These are phyloP conservation scores for Neomonachus schauinslandi DNA, from an alignment of 2,113 vertebrate genomes.

Conservation along the genomic window DNA sequence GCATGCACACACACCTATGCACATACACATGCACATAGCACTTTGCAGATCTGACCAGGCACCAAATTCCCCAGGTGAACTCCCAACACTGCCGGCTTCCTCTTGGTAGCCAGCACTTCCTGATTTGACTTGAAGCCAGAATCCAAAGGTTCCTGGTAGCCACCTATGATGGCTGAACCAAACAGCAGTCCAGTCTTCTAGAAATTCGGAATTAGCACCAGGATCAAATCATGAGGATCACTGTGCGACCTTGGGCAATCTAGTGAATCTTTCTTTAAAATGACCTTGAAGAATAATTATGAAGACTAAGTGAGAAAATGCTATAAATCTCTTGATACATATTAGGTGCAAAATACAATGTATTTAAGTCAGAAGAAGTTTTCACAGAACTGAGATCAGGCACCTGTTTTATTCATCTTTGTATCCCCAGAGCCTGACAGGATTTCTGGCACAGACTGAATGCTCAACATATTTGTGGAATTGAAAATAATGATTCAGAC, in stretches of 20 bases:
- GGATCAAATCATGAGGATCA: not conserved
- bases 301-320: not conserved
- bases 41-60: not conserved
- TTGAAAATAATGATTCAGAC: conserved; percentile 23
- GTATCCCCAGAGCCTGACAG: not conserved
- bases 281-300: conserved; percentile 45
- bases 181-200: conserved; percentile 19
- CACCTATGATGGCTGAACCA: conserved; percentile 17
- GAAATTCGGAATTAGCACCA: conserved; percentile 14
- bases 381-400: not conserved
- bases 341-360: not conserved
- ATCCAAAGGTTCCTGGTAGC: not conserved
- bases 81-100: not conserved
- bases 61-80: not conserved
- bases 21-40: not conserved
- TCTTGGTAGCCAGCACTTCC: not conserved
- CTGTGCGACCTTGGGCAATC: not conserved
- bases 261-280: not conserved
- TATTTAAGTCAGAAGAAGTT: not conserved
- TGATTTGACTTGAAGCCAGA: not conserved
- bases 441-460: not conserved
- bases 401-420: not conserved
- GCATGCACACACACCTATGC: not conserved
- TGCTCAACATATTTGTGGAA: not conserved
- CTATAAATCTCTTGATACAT: not conserved